Base-by-base conservation (phyloP, 2,888 invertebrate genomes). In the Drosophila atripex region DNA sequence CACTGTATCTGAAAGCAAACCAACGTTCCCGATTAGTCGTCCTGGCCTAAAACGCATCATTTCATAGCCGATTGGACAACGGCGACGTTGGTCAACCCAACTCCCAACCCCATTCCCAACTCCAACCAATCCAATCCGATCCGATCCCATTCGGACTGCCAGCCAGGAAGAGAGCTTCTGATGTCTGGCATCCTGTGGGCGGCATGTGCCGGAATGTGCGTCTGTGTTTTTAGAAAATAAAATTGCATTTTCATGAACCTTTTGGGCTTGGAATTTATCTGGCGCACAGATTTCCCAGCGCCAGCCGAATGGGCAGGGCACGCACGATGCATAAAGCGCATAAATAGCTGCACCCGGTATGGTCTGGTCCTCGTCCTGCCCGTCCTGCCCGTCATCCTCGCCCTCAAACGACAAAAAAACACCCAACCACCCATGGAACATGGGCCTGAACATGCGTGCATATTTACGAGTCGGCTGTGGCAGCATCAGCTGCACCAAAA, bases 171-270 rank as follows among this genome's bases (percentile, higher is more conserved):
- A 51, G 69, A 41, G 50, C 21, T 32, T 50, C 38, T 58, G 71
- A 38, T 50, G 43, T 57, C 69, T 49, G 56, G 56, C 6, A 28
- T 41, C 51, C 51, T 51, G 60, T 55, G 47, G 71, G 45, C 45
- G 69, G 55, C 18, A 46, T 66, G 43, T 23, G 39, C 30, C 43
- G 75, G 65, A 73, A 73, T 71, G 78, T 77, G 72, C 73, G 80
- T 83, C 65, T 71, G 71, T 86, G 80, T 86, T 84, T 75, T 88
- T 88, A 78, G 77, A 82, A 90, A 89, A 88, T 90, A 88, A 90
- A 89, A 90, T 90, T 90, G 90, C 89, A 89, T 90, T 90, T 90
- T 90, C 89, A 90, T 90, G 89, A 89, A 90, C 90, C 88, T 80
- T 85, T 82, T 73, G 78, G 64, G 55, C 75, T 79, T 61, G 75